A percentile compares a stretch with the other conserved stretches of the same genome.
Conservation (phyloP, 2,797 vertebrate genomes). For the Halcyon smyrnensis region DNA sequence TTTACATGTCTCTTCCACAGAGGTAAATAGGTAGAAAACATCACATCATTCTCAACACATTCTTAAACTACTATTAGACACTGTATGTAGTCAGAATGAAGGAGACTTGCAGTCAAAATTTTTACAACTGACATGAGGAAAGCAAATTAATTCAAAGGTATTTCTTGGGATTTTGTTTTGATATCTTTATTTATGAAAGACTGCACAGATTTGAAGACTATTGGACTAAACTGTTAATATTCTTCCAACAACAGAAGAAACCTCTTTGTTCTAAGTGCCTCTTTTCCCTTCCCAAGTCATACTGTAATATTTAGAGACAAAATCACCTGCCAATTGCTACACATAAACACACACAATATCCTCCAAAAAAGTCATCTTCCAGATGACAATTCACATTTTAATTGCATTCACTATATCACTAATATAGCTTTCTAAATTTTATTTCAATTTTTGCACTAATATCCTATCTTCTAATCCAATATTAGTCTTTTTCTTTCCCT, state of each 20-base stretch:
- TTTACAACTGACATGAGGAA: neutral
- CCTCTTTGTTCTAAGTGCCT: accelerated
- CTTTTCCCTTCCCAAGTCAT: neutral
- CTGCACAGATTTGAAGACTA: neutral
- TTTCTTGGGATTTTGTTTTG: neutral
- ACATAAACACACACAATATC: neutral
- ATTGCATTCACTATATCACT: neutral
- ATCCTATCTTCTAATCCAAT: neutral
- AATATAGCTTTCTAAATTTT: neutral
- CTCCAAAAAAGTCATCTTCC: neutral
- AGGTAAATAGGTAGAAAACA: neutral
- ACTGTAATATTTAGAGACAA: neutral
- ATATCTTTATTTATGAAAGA: neutral
- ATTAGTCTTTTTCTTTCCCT: neutral
- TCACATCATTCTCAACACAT: neutral
- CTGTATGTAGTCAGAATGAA: neutral
- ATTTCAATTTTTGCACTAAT: neutral
- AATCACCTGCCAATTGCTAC: neutral
- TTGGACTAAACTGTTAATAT: neutral
- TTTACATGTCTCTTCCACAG: neutral
- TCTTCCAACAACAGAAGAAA: neutral
- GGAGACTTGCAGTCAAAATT: neutral
- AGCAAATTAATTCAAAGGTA: neutral
- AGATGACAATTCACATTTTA: neutral
- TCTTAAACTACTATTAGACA: neutral